Evolutionary conservation across 2,113 vertebrate genomes (phyloP).

Genomic region (Phasianus colchicus): DNA sequence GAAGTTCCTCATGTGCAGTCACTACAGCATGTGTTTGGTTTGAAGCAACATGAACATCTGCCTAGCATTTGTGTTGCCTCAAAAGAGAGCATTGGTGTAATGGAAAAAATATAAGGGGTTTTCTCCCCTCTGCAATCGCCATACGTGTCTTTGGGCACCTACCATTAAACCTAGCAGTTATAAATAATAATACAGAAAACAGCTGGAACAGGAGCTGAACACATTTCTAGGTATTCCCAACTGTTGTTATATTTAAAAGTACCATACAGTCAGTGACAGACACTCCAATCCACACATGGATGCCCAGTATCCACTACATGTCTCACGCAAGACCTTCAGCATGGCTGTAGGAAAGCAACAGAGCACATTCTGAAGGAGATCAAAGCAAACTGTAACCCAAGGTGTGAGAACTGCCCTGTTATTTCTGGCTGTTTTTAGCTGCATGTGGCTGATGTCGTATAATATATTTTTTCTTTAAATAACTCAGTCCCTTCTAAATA

Average conservation of each 20-base stretch:
- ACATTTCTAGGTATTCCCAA: background rate
- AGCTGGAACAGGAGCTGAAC: background rate
- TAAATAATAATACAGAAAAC: background rate
- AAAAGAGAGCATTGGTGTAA: background rate
- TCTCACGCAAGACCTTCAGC: background rate
- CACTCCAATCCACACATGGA: background rate
- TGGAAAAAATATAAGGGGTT: background rate
- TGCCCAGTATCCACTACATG: background rate
- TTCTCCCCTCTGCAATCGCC: background rate
- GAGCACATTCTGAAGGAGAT: background rate
- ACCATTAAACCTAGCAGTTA: background rate
- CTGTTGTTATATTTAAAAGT: background rate
- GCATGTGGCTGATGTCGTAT: background rate
- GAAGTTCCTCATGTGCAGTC: background rate
- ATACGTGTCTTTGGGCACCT: background rate
- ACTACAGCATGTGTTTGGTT: background rate
- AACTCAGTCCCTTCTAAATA: background rate
- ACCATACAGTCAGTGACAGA: background rate
- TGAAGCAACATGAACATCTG: background rate
- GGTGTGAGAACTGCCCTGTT: background rate
- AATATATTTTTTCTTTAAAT: background rate
- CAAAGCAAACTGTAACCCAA: background rate
- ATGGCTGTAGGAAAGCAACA: background rate
- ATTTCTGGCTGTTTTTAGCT: background rate
- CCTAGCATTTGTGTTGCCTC: background rate